A percentile compares a stretch with the other conserved stretches of the same genome.
These are phyloP conservation scores for Zonotrichia albicollis DNA, from an alignment of 2,797 vertebrate species.

Conservation along the genomic window DNA sequence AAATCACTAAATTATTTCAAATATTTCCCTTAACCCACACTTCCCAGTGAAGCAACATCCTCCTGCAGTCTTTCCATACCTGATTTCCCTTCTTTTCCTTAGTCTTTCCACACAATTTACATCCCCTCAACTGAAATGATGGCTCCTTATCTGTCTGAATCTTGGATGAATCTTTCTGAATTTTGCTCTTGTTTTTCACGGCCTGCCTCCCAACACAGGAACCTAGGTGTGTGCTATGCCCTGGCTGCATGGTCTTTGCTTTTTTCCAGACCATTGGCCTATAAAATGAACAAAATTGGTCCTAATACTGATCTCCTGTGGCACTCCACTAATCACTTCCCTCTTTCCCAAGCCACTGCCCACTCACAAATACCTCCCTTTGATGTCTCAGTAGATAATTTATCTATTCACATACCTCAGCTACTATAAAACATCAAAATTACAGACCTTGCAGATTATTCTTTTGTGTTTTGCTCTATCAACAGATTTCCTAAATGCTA, in stretches of 20 bases:
- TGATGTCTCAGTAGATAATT: conserved; percentile 58
- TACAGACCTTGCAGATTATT: conserved; percentile 53
- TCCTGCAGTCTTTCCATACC: not conserved
- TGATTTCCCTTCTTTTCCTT: not conserved
- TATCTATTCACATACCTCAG: conserved; percentile 56
- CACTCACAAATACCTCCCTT: conserved; percentile 50
- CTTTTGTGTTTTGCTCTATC: conserved; percentile 59
- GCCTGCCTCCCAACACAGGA: not conserved
- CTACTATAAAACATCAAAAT: conserved; percentile 42
- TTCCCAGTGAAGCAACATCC: not conserved
- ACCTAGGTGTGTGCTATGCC: not conserved
- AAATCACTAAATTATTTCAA: not conserved
- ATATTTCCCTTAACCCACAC: not conserved
- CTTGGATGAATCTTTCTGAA: not conserved
- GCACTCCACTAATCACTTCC: conserved; percentile 54
- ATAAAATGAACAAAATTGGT: conserved; percentile 68
- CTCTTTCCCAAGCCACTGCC: conserved; percentile 48
- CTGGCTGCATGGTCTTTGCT: not conserved
- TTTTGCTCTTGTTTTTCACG: not conserved
- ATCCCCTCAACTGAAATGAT: not conserved
- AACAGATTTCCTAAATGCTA: conserved; percentile 47
- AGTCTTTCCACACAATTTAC: not conserved
- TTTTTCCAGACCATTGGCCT: conserved; percentile 61
- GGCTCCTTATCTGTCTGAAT: not conserved
- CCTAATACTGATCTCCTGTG: conserved; percentile 32